Percentiles rank a stretch among this genome's conserved stretches.
Evolutionary conservation across 2,797 vertebrate genomes (phyloP).

Genomic region (Cyclopterus lumpus): DNA sequence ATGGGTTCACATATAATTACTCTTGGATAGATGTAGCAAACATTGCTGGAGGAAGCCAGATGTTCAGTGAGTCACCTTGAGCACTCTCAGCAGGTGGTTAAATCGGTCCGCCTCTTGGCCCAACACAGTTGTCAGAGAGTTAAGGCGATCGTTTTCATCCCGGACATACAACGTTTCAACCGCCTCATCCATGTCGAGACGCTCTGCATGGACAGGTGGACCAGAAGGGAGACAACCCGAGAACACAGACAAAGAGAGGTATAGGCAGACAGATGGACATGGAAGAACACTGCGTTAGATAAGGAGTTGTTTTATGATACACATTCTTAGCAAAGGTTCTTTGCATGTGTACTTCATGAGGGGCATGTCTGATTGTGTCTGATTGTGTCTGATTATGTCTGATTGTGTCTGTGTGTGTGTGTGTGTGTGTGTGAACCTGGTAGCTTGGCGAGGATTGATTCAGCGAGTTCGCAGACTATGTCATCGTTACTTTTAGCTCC

Average conservation of each 20-base stretch:
- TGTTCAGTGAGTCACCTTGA: constrained; percentile 72
- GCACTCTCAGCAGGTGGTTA: constrained; percentile 84
- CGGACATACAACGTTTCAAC: constrained; percentile 80
- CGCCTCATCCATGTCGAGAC: constrained; percentile 84
- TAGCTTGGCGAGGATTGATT: constrained; percentile 79
- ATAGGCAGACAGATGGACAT: neutral
- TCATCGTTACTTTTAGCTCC: constrained; percentile 87
- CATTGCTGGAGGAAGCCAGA: neutral
- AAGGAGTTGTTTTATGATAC: neutral
- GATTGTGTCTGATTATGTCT: no score
- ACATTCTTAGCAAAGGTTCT: neutral
- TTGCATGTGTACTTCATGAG: neutral
- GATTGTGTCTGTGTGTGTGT: no score
- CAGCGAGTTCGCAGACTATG: constrained; percentile 82
- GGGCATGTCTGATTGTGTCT: no score
- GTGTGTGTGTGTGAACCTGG: constrained; percentile 67
- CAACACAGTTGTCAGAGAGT: constrained; percentile 88
- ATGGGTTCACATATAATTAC: neutral
- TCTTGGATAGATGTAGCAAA: neutral
- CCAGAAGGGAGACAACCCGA: neutral
- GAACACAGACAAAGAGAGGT: neutral
- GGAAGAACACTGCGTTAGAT: neutral
- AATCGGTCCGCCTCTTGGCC: constrained; percentile 90
- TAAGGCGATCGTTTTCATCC: constrained; percentile 83
- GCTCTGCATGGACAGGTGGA: constrained; percentile 69